Evolutionary conservation across 2,888 invertebrate genomes (phyloP).

Genomic region (Eurytoma californica): DNA sequence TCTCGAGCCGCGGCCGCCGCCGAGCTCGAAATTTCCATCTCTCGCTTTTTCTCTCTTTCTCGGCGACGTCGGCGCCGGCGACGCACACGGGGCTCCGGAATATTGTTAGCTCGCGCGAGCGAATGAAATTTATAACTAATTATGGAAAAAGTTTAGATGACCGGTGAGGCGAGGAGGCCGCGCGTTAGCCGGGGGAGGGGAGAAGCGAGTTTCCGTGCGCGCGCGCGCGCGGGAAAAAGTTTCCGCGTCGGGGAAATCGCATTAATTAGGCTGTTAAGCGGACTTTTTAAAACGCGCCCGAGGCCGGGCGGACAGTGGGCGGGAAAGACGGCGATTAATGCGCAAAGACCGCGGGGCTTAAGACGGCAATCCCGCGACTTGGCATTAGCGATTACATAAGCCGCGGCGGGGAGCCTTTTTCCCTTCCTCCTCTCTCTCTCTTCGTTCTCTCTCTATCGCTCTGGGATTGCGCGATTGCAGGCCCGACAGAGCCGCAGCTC

Average conservation of each 20-base stretch:
- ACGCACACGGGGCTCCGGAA: constrained; percentile 58
- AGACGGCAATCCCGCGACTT: constrained; percentile 62
- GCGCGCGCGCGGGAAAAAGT: constrained; percentile 27
- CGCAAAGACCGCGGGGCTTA: constrained; percentile 59
- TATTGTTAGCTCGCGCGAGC: constrained; percentile 69
- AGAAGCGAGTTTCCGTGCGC: constrained; percentile 56
- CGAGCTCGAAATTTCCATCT: constrained; percentile 53
- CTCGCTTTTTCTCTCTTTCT: constrained; percentile 47
- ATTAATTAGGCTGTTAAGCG: constrained; percentile 68
- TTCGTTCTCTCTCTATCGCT: background rate
- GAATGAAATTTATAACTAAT: constrained; percentile 74
- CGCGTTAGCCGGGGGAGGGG: constrained; percentile 5
- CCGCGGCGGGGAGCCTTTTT: background rate
- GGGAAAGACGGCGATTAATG: background rate
- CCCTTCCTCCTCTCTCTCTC: background rate
- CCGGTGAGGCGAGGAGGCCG: constrained; percentile 48
- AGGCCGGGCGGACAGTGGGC: background rate
- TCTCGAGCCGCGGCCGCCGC: constrained; percentile 28
- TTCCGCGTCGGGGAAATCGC: constrained; percentile 65
- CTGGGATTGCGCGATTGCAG: constrained; percentile 45
- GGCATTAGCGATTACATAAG: constrained; percentile 45
- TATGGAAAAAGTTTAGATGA: constrained; percentile 72
- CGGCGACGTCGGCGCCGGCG: constrained; percentile 17
- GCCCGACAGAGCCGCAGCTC: constrained; percentile 47
- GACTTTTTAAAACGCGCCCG: constrained; percentile 55